Conservation (phyloP, 2,113 vertebrate genomes). For the Entelurus aequoreus region DNA sequence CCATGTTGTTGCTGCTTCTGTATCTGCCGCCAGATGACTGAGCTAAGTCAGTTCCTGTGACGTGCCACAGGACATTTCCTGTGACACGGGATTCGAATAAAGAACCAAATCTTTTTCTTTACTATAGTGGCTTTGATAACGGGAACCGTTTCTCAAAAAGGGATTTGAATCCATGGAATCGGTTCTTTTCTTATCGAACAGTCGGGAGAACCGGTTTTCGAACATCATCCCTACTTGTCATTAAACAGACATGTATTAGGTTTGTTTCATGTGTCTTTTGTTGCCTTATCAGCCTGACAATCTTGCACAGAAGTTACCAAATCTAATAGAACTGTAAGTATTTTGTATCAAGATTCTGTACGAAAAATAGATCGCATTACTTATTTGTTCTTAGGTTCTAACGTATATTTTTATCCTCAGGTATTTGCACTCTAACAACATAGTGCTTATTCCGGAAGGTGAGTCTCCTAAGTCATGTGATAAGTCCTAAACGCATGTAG, state of each 20-base stretch:
- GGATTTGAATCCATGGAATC: too few species aligned
- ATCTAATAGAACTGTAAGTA: conserved; percentile 97
- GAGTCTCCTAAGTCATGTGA: conserved; percentile 22
- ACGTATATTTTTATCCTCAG: conserved; percentile 60
- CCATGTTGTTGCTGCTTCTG: too few species aligned
- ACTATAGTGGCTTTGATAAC: too few species aligned
- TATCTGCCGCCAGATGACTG: too few species aligned
- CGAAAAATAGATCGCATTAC: neutral
- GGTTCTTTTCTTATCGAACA: too few species aligned
- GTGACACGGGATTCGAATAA: too few species aligned
- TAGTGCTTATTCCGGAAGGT: conserved; percentile 95
- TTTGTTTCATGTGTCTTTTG: conserved; percentile 5
- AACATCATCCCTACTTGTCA: too few species aligned
- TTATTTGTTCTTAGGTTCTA: neutral
- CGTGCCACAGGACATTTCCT: too few species aligned
- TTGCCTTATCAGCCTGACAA: conserved; percentile 83
- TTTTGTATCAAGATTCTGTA: conserved; percentile 5
- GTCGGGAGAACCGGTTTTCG: too few species aligned
- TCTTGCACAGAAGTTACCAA: conserved; percentile 96
- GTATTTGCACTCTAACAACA: conserved; percentile 97
- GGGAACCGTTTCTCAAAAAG: too few species aligned
- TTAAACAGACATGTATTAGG: neutral
- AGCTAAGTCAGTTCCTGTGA: too few species aligned
- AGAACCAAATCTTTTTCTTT: too few species aligned
- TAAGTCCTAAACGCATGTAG: neutral